These are phyloP conservation scores for Stenurella melanura DNA, from an alignment of 2,888 invertebrate genomes.

Conservation along the genomic window DNA sequence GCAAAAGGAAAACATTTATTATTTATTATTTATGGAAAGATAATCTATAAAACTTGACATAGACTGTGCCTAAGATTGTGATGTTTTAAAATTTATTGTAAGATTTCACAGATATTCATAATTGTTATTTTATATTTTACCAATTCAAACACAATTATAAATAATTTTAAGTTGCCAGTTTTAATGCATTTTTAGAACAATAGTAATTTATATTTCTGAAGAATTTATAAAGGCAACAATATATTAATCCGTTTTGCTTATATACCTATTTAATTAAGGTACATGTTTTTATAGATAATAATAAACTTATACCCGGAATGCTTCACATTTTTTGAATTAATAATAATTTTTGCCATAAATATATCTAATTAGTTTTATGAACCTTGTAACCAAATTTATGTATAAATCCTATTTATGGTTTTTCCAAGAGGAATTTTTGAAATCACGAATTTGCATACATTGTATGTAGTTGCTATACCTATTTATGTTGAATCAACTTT, in stretches of 20 bases:
- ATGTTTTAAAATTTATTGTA: too few species aligned
- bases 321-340: neutral
- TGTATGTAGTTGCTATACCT: neutral
- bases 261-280: neutral
- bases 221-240: too few species aligned
- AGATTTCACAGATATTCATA: too few species aligned
- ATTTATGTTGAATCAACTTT: neutral
- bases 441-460: neutral
- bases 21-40: too few species aligned
- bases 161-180: neutral
- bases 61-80: too few species aligned
- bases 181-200: too few species aligned
- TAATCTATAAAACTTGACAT: too few species aligned
- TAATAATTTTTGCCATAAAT: neutral
- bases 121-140: neutral
- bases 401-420: neutral
- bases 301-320: neutral
- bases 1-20: too few species aligned
- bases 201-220: too few species aligned
- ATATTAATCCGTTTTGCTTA: neutral
- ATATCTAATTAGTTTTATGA: neutral
- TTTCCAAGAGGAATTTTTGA: neutral
- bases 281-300: neutral
- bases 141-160: neutral
- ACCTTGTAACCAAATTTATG: neutral